These are phyloP conservation scores for Gila robusta DNA, from an alignment of 2,797 vertebrate species.

Conservation along the genomic window DNA sequence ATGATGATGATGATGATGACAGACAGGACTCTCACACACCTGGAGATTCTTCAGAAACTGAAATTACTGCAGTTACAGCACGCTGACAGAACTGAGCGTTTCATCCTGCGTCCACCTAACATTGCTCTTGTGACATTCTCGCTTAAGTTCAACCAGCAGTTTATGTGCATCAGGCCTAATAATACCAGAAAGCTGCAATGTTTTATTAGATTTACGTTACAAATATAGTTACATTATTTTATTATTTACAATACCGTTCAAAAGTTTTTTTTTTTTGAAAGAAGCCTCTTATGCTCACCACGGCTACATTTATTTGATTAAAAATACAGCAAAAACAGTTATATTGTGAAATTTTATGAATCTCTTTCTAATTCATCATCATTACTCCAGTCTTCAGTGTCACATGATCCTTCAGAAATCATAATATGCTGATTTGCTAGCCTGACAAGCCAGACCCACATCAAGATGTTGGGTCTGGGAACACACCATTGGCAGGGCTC, in stretches of 20 bases:
- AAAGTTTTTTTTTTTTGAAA: not conserved
- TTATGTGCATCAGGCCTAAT: too few relatives aligned
- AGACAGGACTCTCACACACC: constrained; percentile 29
- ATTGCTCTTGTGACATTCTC: not conserved
- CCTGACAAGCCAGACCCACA: too few relatives aligned
- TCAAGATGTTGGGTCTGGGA: too few relatives aligned
- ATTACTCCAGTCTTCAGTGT: not conserved
- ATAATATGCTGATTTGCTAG: not conserved
- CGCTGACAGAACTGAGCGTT: not conserved
- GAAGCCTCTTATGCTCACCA: not conserved
- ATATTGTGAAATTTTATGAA: not conserved
- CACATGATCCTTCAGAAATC: not conserved
- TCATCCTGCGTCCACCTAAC: not conserved
- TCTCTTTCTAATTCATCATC: not conserved
- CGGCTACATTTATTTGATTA: not conserved
- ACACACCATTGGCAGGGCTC: too few relatives aligned
- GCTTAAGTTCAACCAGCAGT: not conserved
- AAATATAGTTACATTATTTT: not conserved
- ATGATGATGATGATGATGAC: constrained; percentile 61
- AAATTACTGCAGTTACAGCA: constrained; percentile 21
- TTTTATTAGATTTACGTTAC: not conserved
- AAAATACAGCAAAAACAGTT: not conserved
- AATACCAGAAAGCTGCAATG: too few relatives aligned
- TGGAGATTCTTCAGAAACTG: constrained; percentile 35
- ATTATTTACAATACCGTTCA: not conserved